phyloP scores from a whole-genome alignment of 2,113 vertebrate species.

The Myrmecobius fasciatus region DNA sequence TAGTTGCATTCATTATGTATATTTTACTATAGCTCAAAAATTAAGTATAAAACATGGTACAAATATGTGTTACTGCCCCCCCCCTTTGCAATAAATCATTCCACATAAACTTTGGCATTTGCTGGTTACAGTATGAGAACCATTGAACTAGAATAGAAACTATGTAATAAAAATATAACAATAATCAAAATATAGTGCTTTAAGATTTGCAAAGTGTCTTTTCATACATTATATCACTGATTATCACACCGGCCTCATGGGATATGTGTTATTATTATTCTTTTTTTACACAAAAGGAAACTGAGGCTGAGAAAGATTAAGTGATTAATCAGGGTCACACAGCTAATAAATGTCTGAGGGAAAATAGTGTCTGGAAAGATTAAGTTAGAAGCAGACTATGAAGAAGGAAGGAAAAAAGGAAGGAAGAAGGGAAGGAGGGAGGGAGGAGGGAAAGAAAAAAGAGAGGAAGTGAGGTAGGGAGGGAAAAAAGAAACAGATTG shows the following conservation, averaged over 20 bases:
- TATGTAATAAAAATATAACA: background rate
- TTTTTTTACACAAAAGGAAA: background rate
- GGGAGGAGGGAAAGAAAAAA: too few relatives aligned
- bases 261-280: background rate
- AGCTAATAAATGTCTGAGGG: background rate
- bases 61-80: background rate
- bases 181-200: background rate
- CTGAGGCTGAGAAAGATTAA: background rate
- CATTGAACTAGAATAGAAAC: background rate
- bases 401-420: background rate
- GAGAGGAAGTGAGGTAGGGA: background rate
- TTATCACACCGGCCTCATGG: background rate
- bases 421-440: too few relatives aligned
- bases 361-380: background rate
- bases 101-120: background rate
- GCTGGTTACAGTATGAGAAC: background rate
- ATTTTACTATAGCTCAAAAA: background rate
- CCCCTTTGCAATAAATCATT: background rate
- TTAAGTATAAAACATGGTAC: background rate
- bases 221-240: background rate
- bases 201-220: background rate
- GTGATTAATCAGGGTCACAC: background rate
- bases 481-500: background rate
- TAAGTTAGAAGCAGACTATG: background rate
- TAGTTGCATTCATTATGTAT: background rate